A percentile compares a stretch with the other conserved stretches of the same genome.
phyloP scores from a whole-genome alignment of 1,140 invertebrate species.

The Penaeus vannamei region DNA sequence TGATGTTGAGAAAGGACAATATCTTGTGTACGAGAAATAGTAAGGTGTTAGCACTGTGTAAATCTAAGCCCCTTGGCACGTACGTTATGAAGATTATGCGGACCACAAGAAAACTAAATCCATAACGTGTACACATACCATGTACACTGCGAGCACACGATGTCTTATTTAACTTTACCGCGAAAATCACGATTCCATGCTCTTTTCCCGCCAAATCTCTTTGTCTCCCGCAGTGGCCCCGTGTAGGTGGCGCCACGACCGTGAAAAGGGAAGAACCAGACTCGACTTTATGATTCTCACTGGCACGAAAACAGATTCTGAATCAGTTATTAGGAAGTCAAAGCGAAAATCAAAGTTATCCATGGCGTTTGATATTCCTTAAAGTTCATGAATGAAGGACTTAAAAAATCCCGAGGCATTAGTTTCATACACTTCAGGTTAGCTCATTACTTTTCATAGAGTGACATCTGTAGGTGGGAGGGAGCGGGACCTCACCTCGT shows the following conservation, averaged over 20 bases:
- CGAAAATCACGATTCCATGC: conserved; percentile 64
- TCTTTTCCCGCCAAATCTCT: conserved; percentile 58
- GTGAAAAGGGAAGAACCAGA: conserved; percentile 36
- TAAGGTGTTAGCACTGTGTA: too few relatives aligned
- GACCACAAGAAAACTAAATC: background rate
- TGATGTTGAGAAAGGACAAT: too few relatives aligned
- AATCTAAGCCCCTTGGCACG: background rate
- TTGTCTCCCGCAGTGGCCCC: conserved; percentile 49
- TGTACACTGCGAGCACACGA: background rate
- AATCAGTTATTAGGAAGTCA: conserved; percentile 51
- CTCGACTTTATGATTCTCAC: conserved; percentile 46
- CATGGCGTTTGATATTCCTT: background rate
- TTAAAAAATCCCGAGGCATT: background rate
- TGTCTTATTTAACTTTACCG: conserved; percentile 61
- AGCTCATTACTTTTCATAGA: conserved; percentile 43
- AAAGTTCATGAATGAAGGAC: background rate
- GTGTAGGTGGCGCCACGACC: conserved; percentile 60
- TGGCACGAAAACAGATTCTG: conserved; percentile 54
- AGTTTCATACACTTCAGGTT: background rate
- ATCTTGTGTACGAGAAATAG: too few relatives aligned
- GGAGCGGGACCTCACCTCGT: conserved; percentile 43
- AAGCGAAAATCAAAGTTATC: background rate
- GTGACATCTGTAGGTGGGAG: conserved; percentile 61
- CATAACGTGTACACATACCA: background rate
- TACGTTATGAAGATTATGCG: background rate